Evolutionary conservation across 1,140 invertebrate genomes (phyloP), one percentile per base, ranked within the genome.

Genomic region (Maconellicoccus hirsutus): DNA sequence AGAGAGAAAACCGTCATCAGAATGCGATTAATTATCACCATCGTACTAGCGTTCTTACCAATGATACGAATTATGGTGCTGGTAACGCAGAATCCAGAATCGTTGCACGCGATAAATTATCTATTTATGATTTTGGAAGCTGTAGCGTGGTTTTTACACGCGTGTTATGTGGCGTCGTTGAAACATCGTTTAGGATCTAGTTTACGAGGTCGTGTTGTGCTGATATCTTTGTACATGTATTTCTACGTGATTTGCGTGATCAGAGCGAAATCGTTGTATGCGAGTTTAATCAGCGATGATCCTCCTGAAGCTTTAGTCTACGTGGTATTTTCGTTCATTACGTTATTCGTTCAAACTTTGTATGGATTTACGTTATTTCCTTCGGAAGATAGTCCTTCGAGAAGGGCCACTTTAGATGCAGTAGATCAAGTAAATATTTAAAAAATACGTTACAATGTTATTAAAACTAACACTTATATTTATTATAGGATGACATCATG

Each of bases 91-190:
- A 52, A 72, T 8, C 59, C 77, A n/a, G 70, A 73, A 23, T 71
- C 52, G 69, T 72, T 80, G 33, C 77, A 82, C 75, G 83, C 85
- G 26, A 83, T 87, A 71, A 86, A 91, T 79, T 87, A 89, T 77
- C 84, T 93, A 59, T 79, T 86, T 23, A 82, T 84, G 63, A 84
- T 84, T 61, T 81, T 88, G 26, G 83, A 89, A 77, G 85, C 84
- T 75, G 78, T 92, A 72, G 82, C 88, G 72, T 94, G 91, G 92
- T 78, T 89, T 26, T 81, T 91, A 16, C 92, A 95, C 80, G 84
- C 89, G 74, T 82, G 85, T 16, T 94, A 88, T 78, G 80, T 90
- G 29, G 75, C 89, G 71, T 85, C 85, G 21, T 78, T 93, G 22
- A 85, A 86, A 70, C 75, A 78, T 70, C 52, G 73, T 59, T 69